A percentile compares a stretch with the other conserved stretches of the same genome.
Evolutionary conservation across 2,113 vertebrate genomes (phyloP).

Genomic region (Carassius gibelio): DNA sequence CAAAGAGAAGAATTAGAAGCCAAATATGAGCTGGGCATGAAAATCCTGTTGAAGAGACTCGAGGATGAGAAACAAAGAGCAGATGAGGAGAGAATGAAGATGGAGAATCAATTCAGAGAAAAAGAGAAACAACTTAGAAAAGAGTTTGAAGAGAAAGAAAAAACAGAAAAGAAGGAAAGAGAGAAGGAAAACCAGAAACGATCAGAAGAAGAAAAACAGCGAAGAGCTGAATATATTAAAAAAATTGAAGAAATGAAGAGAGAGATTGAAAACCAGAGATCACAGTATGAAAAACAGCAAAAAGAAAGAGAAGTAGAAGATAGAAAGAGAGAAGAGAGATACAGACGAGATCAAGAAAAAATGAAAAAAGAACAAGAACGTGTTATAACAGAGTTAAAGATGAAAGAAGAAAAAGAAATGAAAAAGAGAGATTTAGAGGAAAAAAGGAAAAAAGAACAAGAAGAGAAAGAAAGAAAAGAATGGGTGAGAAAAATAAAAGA

Average conservation of each 20-base stretch:
- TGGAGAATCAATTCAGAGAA: neutral
- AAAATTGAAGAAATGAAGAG: neutral
- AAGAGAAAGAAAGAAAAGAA: neutral
- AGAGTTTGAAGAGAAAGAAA: neutral
- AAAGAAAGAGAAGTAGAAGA: neutral
- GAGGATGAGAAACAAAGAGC: neutral
- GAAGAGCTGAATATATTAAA: neutral
- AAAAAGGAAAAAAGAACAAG: neutral
- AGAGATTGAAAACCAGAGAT: neutral
- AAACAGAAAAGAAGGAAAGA: neutral
- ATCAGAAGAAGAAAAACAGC: neutral
- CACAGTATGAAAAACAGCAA: neutral
- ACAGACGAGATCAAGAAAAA: neutral
- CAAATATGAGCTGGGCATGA: too few species aligned
- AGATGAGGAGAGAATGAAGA: neutral
- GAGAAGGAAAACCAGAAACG: neutral
- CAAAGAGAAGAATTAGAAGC: too few species aligned
- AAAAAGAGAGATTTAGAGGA: accelerated
- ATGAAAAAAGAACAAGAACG: neutral
- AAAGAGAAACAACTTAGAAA: neutral
- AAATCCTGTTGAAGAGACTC: too few species aligned
- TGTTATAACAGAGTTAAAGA: neutral
- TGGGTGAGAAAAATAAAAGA: neutral
- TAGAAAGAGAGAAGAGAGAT: neutral
- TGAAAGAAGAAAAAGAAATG: neutral